These are phyloP conservation scores for Enteromius thamalakanensis DNA, from an alignment of 2,797 vertebrate genomes.

Conservation along the genomic window DNA sequence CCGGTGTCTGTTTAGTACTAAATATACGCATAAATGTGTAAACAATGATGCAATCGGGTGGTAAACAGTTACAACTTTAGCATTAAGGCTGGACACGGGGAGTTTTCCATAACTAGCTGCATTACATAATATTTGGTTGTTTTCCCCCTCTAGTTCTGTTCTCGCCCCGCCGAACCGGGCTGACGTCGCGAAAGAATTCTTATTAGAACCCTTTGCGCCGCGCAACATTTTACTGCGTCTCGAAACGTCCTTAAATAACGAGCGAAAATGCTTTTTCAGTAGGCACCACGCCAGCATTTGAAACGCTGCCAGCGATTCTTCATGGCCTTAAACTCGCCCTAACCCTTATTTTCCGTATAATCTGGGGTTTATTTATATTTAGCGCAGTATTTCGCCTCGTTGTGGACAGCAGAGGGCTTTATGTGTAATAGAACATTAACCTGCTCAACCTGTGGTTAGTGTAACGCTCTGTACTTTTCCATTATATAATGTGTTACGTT, in stretches of 20 bases:
- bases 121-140: conserved; percentile 52
- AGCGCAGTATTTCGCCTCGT: background rate
- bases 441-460: conserved; percentile 53
- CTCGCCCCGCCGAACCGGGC: background rate
- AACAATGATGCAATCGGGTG: conserved; percentile 41
- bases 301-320: background rate
- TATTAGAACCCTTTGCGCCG: background rate
- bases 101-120: conserved; percentile 48
- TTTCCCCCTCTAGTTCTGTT: background rate
- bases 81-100: conserved; percentile 11
- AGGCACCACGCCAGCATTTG: background rate
- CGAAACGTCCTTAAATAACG: background rate
- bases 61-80: conserved; percentile 36
- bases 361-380: conserved; percentile 13
- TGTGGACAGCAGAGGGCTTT: conserved; percentile 3
- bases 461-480: conserved; percentile 59
- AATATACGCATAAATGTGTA: background rate
- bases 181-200: background rate
- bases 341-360: background rate
- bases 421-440: conserved; percentile 43
- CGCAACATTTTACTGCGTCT: background rate
- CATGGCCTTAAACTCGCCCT: background rate
- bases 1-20: background rate
- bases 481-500: conserved; percentile 54
- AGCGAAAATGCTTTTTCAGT: background rate